Evolutionary conservation across 2,888 invertebrate genomes (phyloP), one percentile per base, ranked within the genome.

Genomic region (Ormyrus labotus): DNA sequence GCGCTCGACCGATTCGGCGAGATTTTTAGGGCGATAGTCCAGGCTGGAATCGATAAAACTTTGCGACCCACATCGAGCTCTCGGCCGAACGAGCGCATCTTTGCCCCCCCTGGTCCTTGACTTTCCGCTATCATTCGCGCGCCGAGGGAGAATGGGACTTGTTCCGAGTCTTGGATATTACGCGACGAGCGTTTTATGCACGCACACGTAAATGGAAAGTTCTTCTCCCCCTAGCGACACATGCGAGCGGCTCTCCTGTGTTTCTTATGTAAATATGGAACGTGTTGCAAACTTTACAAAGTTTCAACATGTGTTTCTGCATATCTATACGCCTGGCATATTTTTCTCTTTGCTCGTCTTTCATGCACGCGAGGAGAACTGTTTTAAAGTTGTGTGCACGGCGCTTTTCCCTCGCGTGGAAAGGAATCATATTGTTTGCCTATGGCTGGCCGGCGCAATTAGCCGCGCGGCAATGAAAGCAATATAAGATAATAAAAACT

Each of bases 231-330:
- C 68, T 67, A 58, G 67, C 57, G 65, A 67, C 51, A 69, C 69
- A 61, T 55, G 13, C 45, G 50, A 48, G n/a, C 58, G 34, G 34
- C 34, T 34, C 13, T 65, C 71, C 47, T 61, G 51, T 76, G 72
- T 76, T 79, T 81, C 75, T 81, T 81, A 81, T 81, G 78, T 76
- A 81, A 81, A 81, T 79, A 78, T 72, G 75, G 75, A 75, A 75
- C 75, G 78, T 81, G 78, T 81, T 81, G 81, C 75, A 81, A 81
- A 79, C 81, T 78, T 79, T 79, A 58, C 72, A 60, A 75, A 76
- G 81, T 81, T 81, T 79, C 81, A 76, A 79, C 74, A 78, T 69
- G 67, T 76, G 76, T 74, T 72, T 71, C 71, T 81, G 74, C 74
- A 78, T 78, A 78, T 65, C 61, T 75, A 45, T 60, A 57, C 47